Evolutionary conservation across 2,888 invertebrate genomes (phyloP).

Genomic region (Brachycybe producta): DNA sequence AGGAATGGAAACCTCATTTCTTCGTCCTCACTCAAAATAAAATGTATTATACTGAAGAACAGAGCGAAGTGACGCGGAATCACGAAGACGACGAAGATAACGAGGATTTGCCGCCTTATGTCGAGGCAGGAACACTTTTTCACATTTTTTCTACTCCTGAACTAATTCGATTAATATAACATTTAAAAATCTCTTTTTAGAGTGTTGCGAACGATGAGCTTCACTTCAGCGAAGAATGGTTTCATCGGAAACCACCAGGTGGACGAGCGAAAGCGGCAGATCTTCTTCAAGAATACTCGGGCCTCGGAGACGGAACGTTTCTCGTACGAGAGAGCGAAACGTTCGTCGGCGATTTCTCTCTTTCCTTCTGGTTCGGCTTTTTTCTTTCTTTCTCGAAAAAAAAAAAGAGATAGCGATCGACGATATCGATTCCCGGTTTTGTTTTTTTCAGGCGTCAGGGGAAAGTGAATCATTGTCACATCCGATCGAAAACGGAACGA

Average conservation of each 20-base stretch:
- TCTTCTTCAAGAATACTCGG: constrained; percentile 56
- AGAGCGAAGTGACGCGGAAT: constrained; percentile 24
- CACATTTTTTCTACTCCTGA: background rate
- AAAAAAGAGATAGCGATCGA: too few relatives aligned
- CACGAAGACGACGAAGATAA: constrained; percentile 34
- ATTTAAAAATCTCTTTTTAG: constrained; percentile 22
- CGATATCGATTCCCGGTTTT: background rate
- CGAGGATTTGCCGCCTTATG: constrained; percentile 43
- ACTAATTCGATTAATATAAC: constrained; percentile 32
- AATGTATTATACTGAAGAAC: constrained; percentile 68
- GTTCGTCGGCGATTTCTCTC: constrained; percentile 87
- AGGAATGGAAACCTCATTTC: constrained; percentile 85
- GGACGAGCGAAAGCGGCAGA: constrained; percentile 66
- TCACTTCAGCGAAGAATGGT: constrained; percentile 87
- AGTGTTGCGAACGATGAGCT: constrained; percentile 71
- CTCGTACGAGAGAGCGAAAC: constrained; percentile 83
- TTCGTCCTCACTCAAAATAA: constrained; percentile 81
- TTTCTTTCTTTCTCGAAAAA: background rate
- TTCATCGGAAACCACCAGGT: constrained; percentile 71
- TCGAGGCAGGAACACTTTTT: constrained; percentile 21
- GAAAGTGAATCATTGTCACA: constrained; percentile 81
- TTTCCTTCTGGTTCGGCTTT: constrained; percentile 66
- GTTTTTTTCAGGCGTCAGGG: constrained; percentile 45
- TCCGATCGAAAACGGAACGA: constrained; percentile 66
- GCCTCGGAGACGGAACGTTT: constrained; percentile 82